phyloP scores from a whole-genome alignment of 92 coral and sea anemone genomes.

The Micromussa lordhowensis region DNA sequence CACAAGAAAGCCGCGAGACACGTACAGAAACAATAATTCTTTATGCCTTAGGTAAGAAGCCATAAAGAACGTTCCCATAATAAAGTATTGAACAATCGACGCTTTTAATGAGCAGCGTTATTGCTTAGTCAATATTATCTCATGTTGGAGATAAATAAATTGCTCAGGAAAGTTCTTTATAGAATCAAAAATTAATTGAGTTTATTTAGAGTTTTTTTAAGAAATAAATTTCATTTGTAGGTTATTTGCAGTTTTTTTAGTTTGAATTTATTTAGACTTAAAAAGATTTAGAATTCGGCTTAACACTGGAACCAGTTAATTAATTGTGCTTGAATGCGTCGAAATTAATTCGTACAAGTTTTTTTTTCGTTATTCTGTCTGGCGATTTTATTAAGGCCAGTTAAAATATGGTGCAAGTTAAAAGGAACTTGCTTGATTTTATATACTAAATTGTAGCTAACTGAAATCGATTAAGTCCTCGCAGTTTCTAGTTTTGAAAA shows the following conservation, averaged over 20 bases:
- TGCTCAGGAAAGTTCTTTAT: neutral
- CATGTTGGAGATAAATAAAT: neutral
- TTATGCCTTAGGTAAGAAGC: too few species aligned
- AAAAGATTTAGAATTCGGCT: neutral
- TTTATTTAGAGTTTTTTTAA: neutral
- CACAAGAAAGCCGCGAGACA: neutral
- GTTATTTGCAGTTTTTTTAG: constrained; percentile 1
- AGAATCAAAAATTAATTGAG: neutral
- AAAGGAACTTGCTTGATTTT: neutral
- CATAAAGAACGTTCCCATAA: constrained; percentile 13
- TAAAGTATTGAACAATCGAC: neutral
- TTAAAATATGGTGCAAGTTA: neutral
- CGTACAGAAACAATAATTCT: neutral
- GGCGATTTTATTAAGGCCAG: neutral
- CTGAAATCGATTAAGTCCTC: neutral
- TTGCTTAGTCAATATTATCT: constrained; percentile 33
- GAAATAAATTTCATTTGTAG: constrained; percentile 15
- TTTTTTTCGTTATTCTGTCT: too few species aligned
- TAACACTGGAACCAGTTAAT: neutral
- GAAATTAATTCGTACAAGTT: neutral
- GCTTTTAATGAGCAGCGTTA: constrained; percentile 9
- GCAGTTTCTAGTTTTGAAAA: neutral
- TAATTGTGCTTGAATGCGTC: neutral
- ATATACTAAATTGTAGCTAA: neutral
- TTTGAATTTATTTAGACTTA: neutral